Conservation (phyloP, 2,113 vertebrate species). For the Lamprotornis superbus region DNA sequence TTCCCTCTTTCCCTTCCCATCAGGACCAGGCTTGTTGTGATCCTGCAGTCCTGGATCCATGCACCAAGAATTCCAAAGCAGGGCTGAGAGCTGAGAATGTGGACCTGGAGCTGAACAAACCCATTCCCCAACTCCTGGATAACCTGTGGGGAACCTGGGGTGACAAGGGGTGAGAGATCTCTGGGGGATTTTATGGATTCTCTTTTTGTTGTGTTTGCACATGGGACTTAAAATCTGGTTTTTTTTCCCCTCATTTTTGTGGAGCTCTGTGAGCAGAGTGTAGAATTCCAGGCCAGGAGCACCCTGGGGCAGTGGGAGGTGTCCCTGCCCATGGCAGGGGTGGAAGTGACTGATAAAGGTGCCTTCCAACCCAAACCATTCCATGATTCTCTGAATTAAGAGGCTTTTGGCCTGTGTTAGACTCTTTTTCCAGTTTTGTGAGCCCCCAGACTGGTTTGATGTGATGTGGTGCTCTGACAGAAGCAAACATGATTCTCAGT, state of each 20-base stretch:
- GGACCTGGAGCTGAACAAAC: neutral
- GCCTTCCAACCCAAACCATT: neutral
- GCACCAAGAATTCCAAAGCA: neutral
- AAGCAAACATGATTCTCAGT: neutral
- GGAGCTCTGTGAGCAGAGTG: neutral
- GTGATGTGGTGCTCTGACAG: neutral
- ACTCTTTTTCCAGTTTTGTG: neutral
- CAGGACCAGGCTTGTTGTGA: neutral
- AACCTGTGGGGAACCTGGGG: neutral
- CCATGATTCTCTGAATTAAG: too few relatives aligned
- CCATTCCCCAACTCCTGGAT: neutral
- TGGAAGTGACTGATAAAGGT: neutral
- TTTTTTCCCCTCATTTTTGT: fast-evolving
- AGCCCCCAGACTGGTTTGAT: neutral
- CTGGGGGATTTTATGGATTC: neutral
- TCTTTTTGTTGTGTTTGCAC: fast-evolving
- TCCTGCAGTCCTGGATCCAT: fast-evolving
- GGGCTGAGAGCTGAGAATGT: neutral
- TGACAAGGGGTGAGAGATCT: neutral
- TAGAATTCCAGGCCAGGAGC: neutral
- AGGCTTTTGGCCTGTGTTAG: neutral
- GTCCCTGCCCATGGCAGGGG: neutral
- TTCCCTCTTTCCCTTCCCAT: neutral
- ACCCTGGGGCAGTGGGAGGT: fast-evolving
- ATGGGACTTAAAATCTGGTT: neutral